These are phyloP conservation scores for Sphinx pinastri DNA, from an alignment of 2,888 invertebrate genomes.

Conservation along the genomic window DNA sequence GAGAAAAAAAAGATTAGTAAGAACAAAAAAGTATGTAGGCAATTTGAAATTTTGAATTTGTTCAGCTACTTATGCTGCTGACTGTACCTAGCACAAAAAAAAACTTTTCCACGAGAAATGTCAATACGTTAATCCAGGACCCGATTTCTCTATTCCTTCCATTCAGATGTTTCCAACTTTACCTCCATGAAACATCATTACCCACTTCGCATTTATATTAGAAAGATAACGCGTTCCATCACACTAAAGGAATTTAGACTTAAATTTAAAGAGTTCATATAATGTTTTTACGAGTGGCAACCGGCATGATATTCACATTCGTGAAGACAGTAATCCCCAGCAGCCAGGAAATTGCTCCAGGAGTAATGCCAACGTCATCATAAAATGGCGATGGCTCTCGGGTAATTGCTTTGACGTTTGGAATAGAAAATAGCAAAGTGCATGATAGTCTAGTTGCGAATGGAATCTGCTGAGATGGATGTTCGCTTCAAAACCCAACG, in stretches of 20 bases:
- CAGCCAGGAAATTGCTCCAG: constrained; percentile 29
- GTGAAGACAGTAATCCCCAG: constrained; percentile 16
- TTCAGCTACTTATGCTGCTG: too few relatives aligned
- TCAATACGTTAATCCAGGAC: too few relatives aligned
- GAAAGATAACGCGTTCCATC: background rate
- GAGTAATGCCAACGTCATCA: constrained; percentile 24
- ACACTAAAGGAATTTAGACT: background rate
- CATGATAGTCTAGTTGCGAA: background rate
- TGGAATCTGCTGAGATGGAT: too few relatives aligned
- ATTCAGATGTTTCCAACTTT: too few relatives aligned
- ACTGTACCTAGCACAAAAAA: too few relatives aligned
- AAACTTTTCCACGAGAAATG: too few relatives aligned
- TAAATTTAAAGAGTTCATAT: constrained; percentile 7
- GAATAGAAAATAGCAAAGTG: background rate
- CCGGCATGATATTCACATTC: constrained; percentile 31
- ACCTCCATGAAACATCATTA: too few relatives aligned
- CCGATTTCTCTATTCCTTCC: too few relatives aligned
- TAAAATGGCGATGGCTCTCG: constrained; percentile 26
- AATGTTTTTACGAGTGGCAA: constrained; percentile 33
- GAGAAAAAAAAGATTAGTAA: too few relatives aligned
- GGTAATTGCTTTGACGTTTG: constrained; percentile 23
- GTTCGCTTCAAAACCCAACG: too few relatives aligned
- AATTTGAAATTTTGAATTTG: too few relatives aligned
- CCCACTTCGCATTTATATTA: background rate
- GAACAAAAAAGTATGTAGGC: too few relatives aligned